Percentiles rank a stretch among this genome's conserved stretches.
These are phyloP conservation scores for Nymphalis io DNA, from an alignment of 1,140 invertebrate species.

Conservation along the genomic window DNA sequence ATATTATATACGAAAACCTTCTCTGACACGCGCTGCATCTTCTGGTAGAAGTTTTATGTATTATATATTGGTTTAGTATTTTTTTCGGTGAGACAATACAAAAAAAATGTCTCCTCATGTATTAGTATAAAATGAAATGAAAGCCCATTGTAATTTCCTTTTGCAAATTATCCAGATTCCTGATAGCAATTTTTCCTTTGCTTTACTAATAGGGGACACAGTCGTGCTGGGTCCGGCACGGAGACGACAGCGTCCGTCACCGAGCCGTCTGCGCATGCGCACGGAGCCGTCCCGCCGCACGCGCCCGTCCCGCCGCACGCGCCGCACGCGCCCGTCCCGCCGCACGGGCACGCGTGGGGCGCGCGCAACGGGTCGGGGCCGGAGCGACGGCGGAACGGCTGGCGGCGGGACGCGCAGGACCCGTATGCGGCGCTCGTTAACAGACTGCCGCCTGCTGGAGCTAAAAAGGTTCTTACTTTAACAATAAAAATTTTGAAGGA, in stretches of 20 bases:
- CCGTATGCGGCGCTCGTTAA: conserved; percentile 63
- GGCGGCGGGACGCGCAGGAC: conserved; percentile 48
- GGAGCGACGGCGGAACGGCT: conserved; percentile 56
- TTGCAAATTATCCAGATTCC: background rate
- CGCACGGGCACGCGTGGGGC: conserved; percentile 40
- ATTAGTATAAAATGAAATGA: background rate
- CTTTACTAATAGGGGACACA: conserved; percentile 47
- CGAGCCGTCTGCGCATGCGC: conserved; percentile 6
- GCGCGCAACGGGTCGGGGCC: conserved; percentile 54
- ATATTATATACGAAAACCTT: too few species aligned
- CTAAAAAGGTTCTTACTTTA: conserved; percentile 58
- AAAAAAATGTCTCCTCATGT: background rate
- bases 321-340: background rate
- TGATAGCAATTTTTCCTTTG: background rate
- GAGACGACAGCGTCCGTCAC: conserved; percentile 45
- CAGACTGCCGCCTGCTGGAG: conserved; percentile 60
- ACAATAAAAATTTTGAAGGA: too few species aligned
- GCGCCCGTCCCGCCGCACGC: background rate
- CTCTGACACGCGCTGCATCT: too few species aligned
- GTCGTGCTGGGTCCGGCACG: conserved; percentile 60
- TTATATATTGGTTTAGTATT: too few species aligned
- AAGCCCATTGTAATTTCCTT: too few species aligned
- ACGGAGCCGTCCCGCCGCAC: background rate
- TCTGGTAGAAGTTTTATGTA: too few species aligned
- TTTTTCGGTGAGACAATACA: too few species aligned